Evolutionary conservation across 2,888 invertebrate species (phyloP).

Genomic region (Lasioglossum pauxillum): DNA sequence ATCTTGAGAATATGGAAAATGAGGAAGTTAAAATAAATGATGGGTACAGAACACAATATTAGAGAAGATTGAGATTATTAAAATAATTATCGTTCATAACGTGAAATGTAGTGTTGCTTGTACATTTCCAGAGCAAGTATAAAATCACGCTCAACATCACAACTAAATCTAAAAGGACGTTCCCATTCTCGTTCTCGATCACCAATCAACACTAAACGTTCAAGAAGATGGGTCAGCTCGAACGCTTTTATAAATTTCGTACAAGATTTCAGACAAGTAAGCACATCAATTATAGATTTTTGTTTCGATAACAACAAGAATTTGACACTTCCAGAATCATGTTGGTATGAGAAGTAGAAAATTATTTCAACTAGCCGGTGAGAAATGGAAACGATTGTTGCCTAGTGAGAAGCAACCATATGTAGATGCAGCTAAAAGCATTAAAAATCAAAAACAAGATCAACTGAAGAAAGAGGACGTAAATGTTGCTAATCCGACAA

Average conservation of each 20-base stretch:
- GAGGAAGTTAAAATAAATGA: neutral
- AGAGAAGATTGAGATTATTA: slow-evolving; percentile 13
- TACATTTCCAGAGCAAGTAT: slow-evolving; percentile 16
- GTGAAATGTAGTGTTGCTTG: neutral
- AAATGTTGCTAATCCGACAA: slow-evolving; percentile 2
- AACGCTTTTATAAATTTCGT: slow-evolving; percentile 80
- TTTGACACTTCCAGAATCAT: slow-evolving; percentile 52
- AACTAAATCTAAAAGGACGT: neutral
- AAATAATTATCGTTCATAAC: neutral
- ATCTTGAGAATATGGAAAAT: slow-evolving; percentile 1
- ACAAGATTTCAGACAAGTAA: slow-evolving; percentile 76
- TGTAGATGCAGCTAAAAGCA: slow-evolving; percentile 71
- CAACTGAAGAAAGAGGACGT: slow-evolving; percentile 19
- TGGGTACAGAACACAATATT: neutral
- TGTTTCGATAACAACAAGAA: neutral
- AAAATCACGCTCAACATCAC: neutral
- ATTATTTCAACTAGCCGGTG: slow-evolving; percentile 73
- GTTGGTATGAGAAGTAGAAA: slow-evolving; percentile 59
- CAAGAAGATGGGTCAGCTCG: slow-evolving; percentile 70
- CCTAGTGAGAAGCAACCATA: slow-evolving; percentile 75
- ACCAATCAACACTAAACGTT: slow-evolving; percentile 36
- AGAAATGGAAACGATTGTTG: slow-evolving; percentile 76
- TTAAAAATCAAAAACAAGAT: slow-evolving; percentile 51
- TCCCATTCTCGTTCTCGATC: slow-evolving; percentile 63
- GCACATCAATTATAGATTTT: neutral